A percentile compares a stretch with the other conserved stretches of the same genome.
These are phyloP conservation scores for Medauroidea extradentata DNA, from an alignment of 1,140 invertebrate species.

Conservation along the genomic window DNA sequence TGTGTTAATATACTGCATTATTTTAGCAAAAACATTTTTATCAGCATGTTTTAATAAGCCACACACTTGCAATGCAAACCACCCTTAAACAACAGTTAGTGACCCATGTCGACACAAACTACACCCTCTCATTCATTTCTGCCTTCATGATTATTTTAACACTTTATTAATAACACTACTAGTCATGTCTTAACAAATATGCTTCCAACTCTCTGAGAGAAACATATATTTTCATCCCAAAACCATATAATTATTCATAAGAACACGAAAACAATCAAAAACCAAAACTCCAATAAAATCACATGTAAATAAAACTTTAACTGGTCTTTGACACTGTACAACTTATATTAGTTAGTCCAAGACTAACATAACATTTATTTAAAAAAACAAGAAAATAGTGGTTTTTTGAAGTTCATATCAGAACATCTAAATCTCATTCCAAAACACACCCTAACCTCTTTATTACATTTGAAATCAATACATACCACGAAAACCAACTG, in stretches of 20 bases:
- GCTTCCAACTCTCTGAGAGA: not conserved
- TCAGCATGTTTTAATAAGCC: slow-evolving; percentile 5
- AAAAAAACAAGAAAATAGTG: too few species aligned
- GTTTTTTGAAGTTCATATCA: too few species aligned
- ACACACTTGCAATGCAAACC: slow-evolving; percentile 8
- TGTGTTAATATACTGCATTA: slow-evolving; percentile 1
- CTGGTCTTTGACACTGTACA: too few species aligned
- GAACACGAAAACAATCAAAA: not conserved
- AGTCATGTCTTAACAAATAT: slow-evolving; percentile 1
- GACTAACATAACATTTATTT: too few species aligned
- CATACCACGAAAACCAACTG: too few species aligned
- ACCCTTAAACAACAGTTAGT: slow-evolving; percentile 6
- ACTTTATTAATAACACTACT: slow-evolving; percentile 2
- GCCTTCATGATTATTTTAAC: not conserved
- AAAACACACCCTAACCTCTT: too few species aligned
- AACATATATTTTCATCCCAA: slow-evolving; percentile 3
- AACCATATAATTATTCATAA: not conserved
- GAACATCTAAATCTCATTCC: too few species aligned
- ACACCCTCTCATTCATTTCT: not conserved
- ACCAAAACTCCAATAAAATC: too few species aligned
- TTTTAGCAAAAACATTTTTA: slow-evolving; percentile 6
- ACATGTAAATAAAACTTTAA: too few species aligned
- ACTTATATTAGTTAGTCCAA: too few species aligned
- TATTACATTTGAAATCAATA: too few species aligned
- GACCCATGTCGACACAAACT: not conserved